phyloP scores from a whole-genome alignment of 2,113 vertebrate genomes.

The Aleadryas rufinucha region DNA sequence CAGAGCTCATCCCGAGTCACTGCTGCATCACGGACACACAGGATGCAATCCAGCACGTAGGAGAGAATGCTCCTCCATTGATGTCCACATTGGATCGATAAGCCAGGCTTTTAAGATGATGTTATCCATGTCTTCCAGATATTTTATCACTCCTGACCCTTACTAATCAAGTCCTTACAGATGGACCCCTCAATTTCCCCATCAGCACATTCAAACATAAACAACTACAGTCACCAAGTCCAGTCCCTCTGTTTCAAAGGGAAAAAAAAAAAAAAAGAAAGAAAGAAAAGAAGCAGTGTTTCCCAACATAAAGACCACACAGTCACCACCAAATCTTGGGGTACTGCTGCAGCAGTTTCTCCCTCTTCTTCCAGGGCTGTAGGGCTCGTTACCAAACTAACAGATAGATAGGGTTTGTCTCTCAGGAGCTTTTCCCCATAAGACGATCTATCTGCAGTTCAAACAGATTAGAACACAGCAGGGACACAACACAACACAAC shows the following conservation, averaged over 20 bases:
- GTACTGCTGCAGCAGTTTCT: background rate
- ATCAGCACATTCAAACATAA: background rate
- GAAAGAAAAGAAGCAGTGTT: background rate
- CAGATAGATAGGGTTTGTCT: background rate
- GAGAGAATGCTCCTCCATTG: background rate
- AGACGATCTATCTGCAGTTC: background rate
- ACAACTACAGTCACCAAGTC: background rate
- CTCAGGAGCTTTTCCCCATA: background rate
- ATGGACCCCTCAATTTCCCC: background rate
- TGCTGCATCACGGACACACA: background rate
- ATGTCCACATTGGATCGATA: background rate
- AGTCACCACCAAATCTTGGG: background rate
- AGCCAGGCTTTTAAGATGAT: background rate
- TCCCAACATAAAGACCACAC: background rate
- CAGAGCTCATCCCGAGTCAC: background rate
- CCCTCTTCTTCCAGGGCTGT: background rate
- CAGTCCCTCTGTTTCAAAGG: background rate
- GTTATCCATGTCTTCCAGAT: background rate
- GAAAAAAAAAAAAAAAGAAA: background rate
- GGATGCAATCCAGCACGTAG: accelerated
- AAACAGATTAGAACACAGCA: background rate
- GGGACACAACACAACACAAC: background rate
- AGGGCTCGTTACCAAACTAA: background rate
- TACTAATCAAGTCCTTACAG: background rate
- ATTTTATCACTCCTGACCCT: background rate